Conservation (phyloP, 2,113 vertebrate genomes). For the Tiliqua scincoides region DNA sequence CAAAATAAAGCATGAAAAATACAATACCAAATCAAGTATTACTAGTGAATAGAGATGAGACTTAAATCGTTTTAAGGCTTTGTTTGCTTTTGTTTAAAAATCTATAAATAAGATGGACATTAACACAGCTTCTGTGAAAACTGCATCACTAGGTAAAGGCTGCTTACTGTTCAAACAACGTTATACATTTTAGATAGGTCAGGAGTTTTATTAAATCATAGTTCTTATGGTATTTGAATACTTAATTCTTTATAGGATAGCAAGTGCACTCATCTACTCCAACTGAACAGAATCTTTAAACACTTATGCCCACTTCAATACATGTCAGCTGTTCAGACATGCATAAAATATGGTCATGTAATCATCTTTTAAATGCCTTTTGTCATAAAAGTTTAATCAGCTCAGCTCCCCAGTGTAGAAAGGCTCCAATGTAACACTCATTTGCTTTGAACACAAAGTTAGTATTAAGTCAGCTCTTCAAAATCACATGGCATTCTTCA, state of each 20-base stretch:
- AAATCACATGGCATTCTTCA: constrained; percentile 37
- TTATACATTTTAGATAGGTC: neutral
- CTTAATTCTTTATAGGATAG: constrained; percentile 27
- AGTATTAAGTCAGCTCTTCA: constrained; percentile 48
- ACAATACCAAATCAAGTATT: neutral
- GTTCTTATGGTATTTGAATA: constrained; percentile 26
- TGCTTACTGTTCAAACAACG: neutral
- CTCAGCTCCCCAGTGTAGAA: constrained; percentile 38
- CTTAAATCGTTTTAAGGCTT: neutral
- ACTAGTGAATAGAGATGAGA: neutral
- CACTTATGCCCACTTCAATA: constrained; percentile 47
- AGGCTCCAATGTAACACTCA: constrained; percentile 22
- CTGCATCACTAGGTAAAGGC: neutral
- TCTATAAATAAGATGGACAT: neutral
- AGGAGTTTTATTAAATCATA: neutral
- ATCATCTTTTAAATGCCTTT: constrained; percentile 62
- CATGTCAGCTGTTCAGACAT: constrained; percentile 65
- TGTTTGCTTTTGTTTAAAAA: neutral
- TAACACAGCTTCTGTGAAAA: neutral
- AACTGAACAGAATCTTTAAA: constrained; percentile 56
- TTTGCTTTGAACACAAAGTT: constrained; percentile 52
- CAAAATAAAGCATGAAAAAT: neutral
- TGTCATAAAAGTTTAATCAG: constrained; percentile 70
- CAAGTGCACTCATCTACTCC: constrained; percentile 37
- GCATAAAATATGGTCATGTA: constrained; percentile 61